Evolutionary conservation across 2,113 vertebrate genomes (phyloP), one percentile per base, ranked within the genome.

Genomic region (Origma solitaria): DNA sequence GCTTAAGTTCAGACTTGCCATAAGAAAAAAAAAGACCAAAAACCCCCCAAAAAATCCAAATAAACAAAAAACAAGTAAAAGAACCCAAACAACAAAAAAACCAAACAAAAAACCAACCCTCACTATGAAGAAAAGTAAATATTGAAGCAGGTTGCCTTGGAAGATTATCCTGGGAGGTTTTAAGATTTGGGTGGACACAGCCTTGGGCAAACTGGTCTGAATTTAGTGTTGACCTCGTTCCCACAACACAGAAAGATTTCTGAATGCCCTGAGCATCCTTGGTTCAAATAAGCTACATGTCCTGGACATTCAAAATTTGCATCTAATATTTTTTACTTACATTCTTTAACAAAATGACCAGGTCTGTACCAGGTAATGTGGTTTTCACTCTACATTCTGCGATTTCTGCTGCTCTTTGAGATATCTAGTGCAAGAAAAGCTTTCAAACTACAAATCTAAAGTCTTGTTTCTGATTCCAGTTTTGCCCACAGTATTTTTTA

Each of bases 11-110:
- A 86, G 15, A 68, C 5, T 69, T 47, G 13, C 9, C 31, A 11
- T 25, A 61, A 47, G 20, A 2, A 51, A 86, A 44, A 17, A 44
- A 42, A 0, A 45, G 61, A 13, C 0, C 0, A 25, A 38, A 13
- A 40, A n/a, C n/a, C n/a, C n/a, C n/a, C 27, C 28, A 30, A 30
- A 40, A 40, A n/a, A 10, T 16, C 18, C 38, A 40, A 40, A 9
- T 13, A 40, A 40, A 40, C 38, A 40, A 40, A 40, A 40, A 40
- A 40, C 38, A 40, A 40, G 38, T 13, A 40, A 40, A 40, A 40
- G 10, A 40, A 40, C n/a, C n/a, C n/a, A n/a, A n/a, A n/a, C n/a
- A n/a, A n/a, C n/a, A 40, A 40, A 40, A 44, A 44, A 44, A 42
- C 1, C 18, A 44, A 25, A 7, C 15, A 7, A 40, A 40, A n/a